These are phyloP conservation scores for Amblyraja radiata DNA, from an alignment of 2,797 vertebrate species.

Conservation along the genomic window DNA sequence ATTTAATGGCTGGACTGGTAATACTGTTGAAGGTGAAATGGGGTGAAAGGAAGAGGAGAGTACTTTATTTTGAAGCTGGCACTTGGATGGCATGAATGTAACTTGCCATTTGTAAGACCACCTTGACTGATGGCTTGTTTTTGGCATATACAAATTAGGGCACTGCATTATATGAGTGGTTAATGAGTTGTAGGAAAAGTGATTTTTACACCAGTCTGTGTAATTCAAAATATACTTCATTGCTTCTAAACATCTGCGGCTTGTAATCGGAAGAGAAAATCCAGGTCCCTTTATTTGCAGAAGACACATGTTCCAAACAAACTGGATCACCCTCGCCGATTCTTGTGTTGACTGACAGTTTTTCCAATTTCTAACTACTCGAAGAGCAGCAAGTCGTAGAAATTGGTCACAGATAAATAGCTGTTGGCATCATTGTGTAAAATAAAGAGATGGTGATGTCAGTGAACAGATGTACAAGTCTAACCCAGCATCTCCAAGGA, in stretches of 20 bases:
- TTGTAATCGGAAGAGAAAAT: no score
- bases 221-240: background rate
- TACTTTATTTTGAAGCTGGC: no score
- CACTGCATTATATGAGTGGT: no score
- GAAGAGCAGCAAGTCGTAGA: background rate
- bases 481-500: background rate
- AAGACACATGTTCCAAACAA: background rate
- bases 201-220: background rate
- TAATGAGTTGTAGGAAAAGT: background rate
- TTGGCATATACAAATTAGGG: no score
- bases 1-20: no score
- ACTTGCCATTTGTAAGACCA: no score
- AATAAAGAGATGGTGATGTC: background rate
- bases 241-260: background rate
- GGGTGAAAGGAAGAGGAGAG: no score
- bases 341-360: background rate
- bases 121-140: no score
- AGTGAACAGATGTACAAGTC: background rate
- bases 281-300: background rate
- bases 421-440: constrained; percentile 10
- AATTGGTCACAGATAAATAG: constrained; percentile 16
- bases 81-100: no score
- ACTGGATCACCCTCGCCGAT: background rate
- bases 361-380: background rate
- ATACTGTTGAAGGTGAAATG: no score